These are phyloP conservation scores for Furnarius figulus DNA, from an alignment of 2,113 vertebrate genomes.

Conservation along the genomic window DNA sequence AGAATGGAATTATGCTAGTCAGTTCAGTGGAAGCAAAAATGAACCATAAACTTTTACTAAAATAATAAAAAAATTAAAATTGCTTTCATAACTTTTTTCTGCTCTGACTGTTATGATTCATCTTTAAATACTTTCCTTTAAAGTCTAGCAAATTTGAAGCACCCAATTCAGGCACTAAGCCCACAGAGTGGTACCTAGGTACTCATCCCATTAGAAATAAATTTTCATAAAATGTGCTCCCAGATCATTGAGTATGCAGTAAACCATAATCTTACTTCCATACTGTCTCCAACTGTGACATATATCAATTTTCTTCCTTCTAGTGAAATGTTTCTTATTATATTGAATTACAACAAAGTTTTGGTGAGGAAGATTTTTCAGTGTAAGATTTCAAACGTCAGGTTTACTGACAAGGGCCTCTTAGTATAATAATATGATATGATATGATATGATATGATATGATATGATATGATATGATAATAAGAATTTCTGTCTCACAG, in stretches of 20 bases:
- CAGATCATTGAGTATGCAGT: background rate
- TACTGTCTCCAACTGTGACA: background rate
- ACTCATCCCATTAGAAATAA: background rate
- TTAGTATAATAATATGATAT: no score
- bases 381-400: conserved; percentile 41
- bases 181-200: background rate
- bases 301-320: conserved; percentile 25
- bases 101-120: background rate
- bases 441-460: no score
- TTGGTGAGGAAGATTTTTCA: background rate
- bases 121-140: background rate
- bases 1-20: background rate
- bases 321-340: background rate
- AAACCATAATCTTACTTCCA: conserved; percentile 3
- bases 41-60: background rate
- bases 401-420: conserved; percentile 41
- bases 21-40: background rate
- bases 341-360: background rate
- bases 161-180: background rate
- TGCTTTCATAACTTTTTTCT: background rate
- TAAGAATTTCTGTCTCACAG: conserved; percentile 56
- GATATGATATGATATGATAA: no score
- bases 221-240: background rate
- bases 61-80: background rate
- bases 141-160: background rate